phyloP scores from a whole-genome alignment of 2,113 vertebrate species.

The Cricetomys ansorgei region DNA sequence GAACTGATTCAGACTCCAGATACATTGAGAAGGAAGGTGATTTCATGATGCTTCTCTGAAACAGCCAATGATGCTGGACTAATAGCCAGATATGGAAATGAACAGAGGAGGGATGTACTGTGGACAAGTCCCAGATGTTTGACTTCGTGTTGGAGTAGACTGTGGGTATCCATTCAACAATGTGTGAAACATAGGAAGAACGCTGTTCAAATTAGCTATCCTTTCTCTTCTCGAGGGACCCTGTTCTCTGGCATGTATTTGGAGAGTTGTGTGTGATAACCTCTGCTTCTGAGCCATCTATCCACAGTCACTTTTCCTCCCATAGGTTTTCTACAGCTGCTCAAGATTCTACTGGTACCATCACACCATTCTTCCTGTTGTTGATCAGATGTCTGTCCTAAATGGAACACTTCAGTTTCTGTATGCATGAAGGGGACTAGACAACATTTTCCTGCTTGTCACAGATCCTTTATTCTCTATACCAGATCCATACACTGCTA shows the following conservation, averaged over 20 bases:
- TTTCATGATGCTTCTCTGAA: background rate
- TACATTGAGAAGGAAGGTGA: background rate
- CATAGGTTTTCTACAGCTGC: background rate
- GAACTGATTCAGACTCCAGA: background rate
- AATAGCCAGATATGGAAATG: background rate
- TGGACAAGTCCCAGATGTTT: background rate
- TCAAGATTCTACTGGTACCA: background rate
- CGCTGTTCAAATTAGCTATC: background rate
- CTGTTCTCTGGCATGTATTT: background rate
- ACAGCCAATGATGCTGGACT: background rate
- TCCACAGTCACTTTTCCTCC: background rate
- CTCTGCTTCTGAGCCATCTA: background rate
- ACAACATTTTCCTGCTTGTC: background rate
- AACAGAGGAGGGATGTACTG: background rate
- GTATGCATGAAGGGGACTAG: background rate
- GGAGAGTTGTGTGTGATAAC: background rate
- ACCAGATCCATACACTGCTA: background rate
- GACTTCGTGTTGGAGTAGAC: background rate
- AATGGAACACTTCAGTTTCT: background rate
- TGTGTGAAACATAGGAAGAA: background rate
- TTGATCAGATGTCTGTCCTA: background rate
- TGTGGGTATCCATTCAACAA: background rate
- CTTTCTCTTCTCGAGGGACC: background rate
- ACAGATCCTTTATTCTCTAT: background rate
- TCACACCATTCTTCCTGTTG: background rate